Conservation (phyloP, 2,797 vertebrate species). For the Vultur gryphus region DNA sequence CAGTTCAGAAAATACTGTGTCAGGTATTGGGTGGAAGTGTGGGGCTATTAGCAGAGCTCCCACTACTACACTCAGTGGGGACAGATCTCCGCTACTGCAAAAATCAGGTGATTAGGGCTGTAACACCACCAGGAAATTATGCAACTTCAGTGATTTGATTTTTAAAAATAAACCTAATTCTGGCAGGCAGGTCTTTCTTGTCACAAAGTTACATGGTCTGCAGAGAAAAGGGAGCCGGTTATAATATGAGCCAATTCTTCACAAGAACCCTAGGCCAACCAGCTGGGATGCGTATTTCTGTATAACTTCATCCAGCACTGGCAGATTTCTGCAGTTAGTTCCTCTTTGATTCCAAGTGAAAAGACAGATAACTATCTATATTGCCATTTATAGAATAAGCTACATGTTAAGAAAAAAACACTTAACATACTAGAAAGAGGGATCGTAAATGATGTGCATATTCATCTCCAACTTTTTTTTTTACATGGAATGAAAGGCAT, state of each 20-base stretch:
- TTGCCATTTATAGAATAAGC: constrained; percentile 2
- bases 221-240: not conserved
- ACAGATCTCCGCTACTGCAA: not conserved
- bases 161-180: not conserved
- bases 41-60: not conserved
- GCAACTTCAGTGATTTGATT: not conserved
- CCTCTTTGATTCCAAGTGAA: not conserved
- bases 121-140: not conserved
- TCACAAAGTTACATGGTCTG: not conserved
- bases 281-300: not conserved
- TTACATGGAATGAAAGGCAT: not conserved
- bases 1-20: not conserved
- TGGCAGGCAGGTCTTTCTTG: not conserved
- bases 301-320: not conserved
- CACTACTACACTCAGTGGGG: not conserved
- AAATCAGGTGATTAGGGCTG: not conserved
- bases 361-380: not conserved
- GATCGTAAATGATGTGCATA: not conserved
- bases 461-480: not conserved
- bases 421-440: not conserved
- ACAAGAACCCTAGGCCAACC: not conserved
- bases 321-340: not conserved
- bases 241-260: not conserved
- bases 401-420: not conserved
- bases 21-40: accelerated